Evolutionary conservation across 1,140 invertebrate genomes (phyloP), one percentile per base, ranked within the genome.

Genomic region (Diachasma alloeum): DNA sequence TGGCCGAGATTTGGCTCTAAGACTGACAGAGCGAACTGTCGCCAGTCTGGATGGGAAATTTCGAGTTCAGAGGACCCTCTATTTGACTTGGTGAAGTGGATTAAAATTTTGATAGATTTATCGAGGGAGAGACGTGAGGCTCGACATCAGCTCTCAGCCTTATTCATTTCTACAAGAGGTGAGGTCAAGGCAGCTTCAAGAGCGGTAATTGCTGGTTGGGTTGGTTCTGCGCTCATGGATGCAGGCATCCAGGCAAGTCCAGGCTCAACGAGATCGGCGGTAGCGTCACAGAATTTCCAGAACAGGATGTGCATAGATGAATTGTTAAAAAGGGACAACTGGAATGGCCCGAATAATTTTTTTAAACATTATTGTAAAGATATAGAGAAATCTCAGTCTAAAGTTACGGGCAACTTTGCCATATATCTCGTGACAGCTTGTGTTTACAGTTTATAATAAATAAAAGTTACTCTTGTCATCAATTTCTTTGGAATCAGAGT

Each of bases 1-100:
- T 82, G 82, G 78, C 85, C 84, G 6, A 11, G n/a, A 4, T 87
- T 85, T 79, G 83, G 84, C 86, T 85, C 79, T 1, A 86, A 86
- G 76, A 86, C 85, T 1, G 86, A 87, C 71, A 78, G 67, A 3
- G n/a, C 22, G 0, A 74, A 66, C 15, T 72, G 82, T 67, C 56
- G 79, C 72, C 85, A 87, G 72, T 86, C 85, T 19, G 83, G 81
- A 8, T 88, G 84, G 83, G 77, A 75, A 4, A 71, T 88, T 3
- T 77, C 79, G 73, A 82, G 36, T 5, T 10, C 26, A n/a, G 24
- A 37, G 15, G 13, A 72, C 0, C 13, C 11, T 17, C 31, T 36
- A 17, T 75, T 78, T 71, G 72, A 74, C 17, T 11, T 74, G n/a
- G 67, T 78, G 3, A 13, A 39, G 13, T 78, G 77, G 77, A 37